Percentiles rank a stretch among this genome's conserved stretches.
phyloP scores from a whole-genome alignment of 2,113 vertebrate species.

The Campylomormyrus numenius region DNA sequence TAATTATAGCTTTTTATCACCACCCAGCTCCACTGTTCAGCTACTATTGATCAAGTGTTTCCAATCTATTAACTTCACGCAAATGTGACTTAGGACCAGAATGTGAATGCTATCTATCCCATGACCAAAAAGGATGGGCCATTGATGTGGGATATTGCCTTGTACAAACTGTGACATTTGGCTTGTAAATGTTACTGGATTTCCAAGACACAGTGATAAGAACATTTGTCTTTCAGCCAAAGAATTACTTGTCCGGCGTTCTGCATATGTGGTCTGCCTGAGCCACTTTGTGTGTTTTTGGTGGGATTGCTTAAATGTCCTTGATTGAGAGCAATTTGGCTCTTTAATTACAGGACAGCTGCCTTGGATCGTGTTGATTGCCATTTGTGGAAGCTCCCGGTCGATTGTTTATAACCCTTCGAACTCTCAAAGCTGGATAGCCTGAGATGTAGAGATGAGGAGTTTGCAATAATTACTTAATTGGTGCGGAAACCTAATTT shows the following conservation, averaged over 20 bases:
- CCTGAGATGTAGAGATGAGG: slow-evolving; percentile 32
- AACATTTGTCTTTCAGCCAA: neutral
- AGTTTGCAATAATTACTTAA: neutral
- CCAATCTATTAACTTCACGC: slow-evolving; percentile 20
- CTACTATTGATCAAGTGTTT: slow-evolving; percentile 26
- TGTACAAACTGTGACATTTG: neutral
- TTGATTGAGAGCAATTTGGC: slow-evolving; percentile 71
- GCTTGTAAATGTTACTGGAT: neutral
- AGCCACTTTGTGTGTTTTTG: slow-evolving; percentile 62
- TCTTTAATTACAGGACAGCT: slow-evolving; percentile 69
- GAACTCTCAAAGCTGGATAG: slow-evolving; percentile 54
- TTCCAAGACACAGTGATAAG: neutral
- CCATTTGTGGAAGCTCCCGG: slow-evolving; percentile 60
- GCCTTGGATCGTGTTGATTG: slow-evolving; percentile 61
- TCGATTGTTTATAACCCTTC: slow-evolving; percentile 57
- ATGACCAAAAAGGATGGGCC: neutral
- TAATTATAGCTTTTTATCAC: slow-evolving; percentile 27
- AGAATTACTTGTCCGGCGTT: neutral
- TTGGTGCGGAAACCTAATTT: neutral
- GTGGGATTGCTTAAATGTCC: slow-evolving; percentile 60
- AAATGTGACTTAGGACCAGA: slow-evolving; percentile 8
- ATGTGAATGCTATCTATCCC: neutral
- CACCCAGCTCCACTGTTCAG: slow-evolving; percentile 5
- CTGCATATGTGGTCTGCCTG: slow-evolving; percentile 36
- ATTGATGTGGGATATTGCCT: neutral